A percentile compares a stretch with the other conserved stretches of the same genome.
Evolutionary conservation across 2,888 invertebrate species (phyloP).

Genomic region (Pogonocherus hispidulus): DNA sequence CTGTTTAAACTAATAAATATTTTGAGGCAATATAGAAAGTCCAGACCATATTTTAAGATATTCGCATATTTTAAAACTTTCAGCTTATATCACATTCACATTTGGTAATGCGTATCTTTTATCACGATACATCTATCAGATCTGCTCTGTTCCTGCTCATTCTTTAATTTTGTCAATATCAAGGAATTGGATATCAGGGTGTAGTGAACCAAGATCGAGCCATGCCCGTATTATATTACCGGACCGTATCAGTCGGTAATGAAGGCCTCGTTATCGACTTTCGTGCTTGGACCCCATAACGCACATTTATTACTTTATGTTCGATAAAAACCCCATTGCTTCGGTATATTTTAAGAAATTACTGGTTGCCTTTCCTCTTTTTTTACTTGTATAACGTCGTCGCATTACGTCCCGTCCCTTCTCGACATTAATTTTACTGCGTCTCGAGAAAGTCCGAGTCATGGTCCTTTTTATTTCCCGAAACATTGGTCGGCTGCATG

Average conservation of each 20-base stretch:
- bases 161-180: no score
- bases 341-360: slow-evolving; percentile 66
- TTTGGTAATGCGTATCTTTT: no score
- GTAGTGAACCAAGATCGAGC: slow-evolving; percentile 14
- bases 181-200: no score
- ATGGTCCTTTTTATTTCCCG: slow-evolving; percentile 44
- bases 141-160: no score
- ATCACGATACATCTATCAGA: no score
- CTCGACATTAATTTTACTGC: slow-evolving; percentile 56
- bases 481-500: slow-evolving; percentile 33
- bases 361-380: slow-evolving; percentile 48
- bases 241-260: slow-evolving; percentile 58
- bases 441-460: slow-evolving; percentile 48
- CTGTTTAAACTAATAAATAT: no score
- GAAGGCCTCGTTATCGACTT: slow-evolving; percentile 62
- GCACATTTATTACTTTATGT: slow-evolving; percentile 65
- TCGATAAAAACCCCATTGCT: slow-evolving; percentile 64
- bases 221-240: slow-evolving; percentile 26
- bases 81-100: no score
- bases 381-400: slow-evolving; percentile 46
- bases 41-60: no score
- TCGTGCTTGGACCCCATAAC: slow-evolving; percentile 66
- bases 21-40: no score
- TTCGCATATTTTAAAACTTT: no score
- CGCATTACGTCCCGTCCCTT: slow-evolving; percentile 56